A percentile compares a stretch with the other conserved stretches of the same genome.
Evolutionary conservation across 2,797 vertebrate genomes (phyloP).

Genomic region (Sebastes melanostomus): DNA sequence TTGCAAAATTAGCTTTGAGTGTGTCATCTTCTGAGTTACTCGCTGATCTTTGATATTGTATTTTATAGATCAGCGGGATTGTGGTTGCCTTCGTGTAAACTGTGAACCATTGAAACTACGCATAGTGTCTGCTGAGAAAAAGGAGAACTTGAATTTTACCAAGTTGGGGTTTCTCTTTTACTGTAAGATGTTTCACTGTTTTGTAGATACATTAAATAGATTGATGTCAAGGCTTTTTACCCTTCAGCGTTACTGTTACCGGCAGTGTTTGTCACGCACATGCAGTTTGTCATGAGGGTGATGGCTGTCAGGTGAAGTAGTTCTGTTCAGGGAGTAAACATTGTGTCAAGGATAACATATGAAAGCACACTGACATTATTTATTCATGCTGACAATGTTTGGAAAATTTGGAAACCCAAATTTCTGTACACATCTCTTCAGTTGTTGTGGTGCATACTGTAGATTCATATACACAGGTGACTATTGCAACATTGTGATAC

Average conservation of each 20-base stretch:
- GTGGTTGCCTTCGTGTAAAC: constrained; percentile 47
- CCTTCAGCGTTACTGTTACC: constrained; percentile 5
- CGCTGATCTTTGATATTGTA: constrained; percentile 4
- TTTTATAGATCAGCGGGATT: constrained; percentile 11
- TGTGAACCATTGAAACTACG: constrained; percentile 43
- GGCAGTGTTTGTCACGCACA: constrained; percentile 8
- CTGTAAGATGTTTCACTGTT: constrained; percentile 37
- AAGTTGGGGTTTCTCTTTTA: constrained; percentile 18
- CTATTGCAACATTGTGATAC: constrained; percentile 37
- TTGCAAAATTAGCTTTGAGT: constrained; percentile 13
- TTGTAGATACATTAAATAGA: constrained; percentile 22
- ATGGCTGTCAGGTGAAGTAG: constrained; percentile 11
- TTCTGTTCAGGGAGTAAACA: constrained; percentile 40
- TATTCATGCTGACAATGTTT: constrained; percentile 52
- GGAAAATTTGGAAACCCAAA: constrained; percentile 13
- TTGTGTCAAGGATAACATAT: constrained; percentile 30
- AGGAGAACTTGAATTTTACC: constrained; percentile 29
- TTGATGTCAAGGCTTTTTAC: constrained; percentile 19
- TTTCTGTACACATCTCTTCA: constrained; percentile 47
- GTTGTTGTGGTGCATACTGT: constrained; percentile 17
- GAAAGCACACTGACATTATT: constrained; percentile 37
- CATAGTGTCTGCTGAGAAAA: constrained; percentile 23
- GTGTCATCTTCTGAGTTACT: background rate
- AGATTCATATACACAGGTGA: constrained; percentile 18
- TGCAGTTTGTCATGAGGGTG: constrained; percentile 22